Percentiles rank a stretch among this genome's conserved stretches.
These are phyloP conservation scores for Agrilus mali DNA, from an alignment of 2,888 invertebrate species.

Conservation along the genomic window DNA sequence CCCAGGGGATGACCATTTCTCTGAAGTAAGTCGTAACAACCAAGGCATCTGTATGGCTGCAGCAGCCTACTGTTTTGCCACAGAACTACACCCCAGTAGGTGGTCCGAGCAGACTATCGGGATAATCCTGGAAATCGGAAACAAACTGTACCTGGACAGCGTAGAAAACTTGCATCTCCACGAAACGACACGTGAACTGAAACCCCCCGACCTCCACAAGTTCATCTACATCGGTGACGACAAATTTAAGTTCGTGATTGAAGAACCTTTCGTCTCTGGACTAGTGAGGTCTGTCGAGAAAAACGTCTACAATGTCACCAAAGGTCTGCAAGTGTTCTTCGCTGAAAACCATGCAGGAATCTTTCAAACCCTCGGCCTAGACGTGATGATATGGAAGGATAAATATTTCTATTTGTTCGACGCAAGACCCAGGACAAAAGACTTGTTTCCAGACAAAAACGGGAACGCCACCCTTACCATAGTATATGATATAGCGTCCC, in stretches of 20 bases:
- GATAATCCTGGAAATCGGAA: slow-evolving; percentile 41
- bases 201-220: slow-evolving; percentile 36
- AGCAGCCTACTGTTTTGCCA: slow-evolving; percentile 45
- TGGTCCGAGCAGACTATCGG: slow-evolving; percentile 52
- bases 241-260: slow-evolving; percentile 30
- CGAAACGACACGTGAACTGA: slow-evolving; percentile 18
- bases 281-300: slow-evolving; percentile 26
- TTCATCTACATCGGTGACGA: slow-evolving; percentile 34
- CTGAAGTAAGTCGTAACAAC: slow-evolving; percentile 21
- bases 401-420: slow-evolving; percentile 52
- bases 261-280: slow-evolving; percentile 30
- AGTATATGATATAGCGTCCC: slow-evolving; percentile 38
- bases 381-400: slow-evolving; percentile 45
- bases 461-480: slow-evolving; percentile 46
- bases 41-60: slow-evolving; percentile 47
- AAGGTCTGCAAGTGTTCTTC: slow-evolving; percentile 44
- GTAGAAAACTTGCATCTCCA: slow-evolving; percentile 24
- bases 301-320: slow-evolving; percentile 34
- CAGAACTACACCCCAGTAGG: slow-evolving; percentile 43
- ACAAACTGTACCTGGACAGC: slow-evolving; percentile 34
- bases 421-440: slow-evolving; percentile 42
- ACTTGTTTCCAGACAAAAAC: slow-evolving; percentile 37
- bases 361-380: slow-evolving; percentile 30
- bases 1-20: slow-evolving; percentile 24
- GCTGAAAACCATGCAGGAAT: slow-evolving; percentile 40